Evolutionary conservation across 2,797 vertebrate species (phyloP).

Genomic region (Argentina silus): DNA sequence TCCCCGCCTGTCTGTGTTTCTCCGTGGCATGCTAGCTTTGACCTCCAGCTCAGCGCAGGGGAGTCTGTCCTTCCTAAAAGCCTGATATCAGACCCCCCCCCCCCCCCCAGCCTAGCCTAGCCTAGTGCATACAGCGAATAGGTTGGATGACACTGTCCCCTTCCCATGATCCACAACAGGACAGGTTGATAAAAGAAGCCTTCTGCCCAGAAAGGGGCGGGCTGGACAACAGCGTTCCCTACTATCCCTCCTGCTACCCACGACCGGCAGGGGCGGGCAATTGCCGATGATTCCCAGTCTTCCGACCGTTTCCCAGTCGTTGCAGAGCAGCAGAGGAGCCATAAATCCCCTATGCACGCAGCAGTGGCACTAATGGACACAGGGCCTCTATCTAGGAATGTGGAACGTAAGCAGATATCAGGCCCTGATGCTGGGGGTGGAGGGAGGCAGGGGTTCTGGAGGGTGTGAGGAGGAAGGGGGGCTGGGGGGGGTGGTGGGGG

Average conservation of each 20-base stretch:
- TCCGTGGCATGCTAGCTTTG: slow-evolving; percentile 29
- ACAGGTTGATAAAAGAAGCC: not conserved
- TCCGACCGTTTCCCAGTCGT: not conserved
- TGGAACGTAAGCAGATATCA: slow-evolving; percentile 81
- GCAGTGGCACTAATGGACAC: slow-evolving; percentile 70
- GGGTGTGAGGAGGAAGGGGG: slow-evolving; percentile 43
- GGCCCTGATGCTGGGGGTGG: slow-evolving; percentile 51
- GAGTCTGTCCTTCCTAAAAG: slow-evolving; percentile 34
- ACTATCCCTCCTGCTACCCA: slow-evolving; percentile 18
- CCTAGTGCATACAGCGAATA: slow-evolving; percentile 16
- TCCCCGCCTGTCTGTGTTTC: slow-evolving; percentile 31
- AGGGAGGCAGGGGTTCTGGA: slow-evolving; percentile 18
- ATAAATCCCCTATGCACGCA: slow-evolving; percentile 62
- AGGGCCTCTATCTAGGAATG: slow-evolving; percentile 77
- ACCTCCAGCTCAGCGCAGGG: slow-evolving; percentile 16
- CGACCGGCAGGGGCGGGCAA: not conserved
- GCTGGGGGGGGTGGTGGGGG: slow-evolving; percentile 38
- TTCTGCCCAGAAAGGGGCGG: not conserved
- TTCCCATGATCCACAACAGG: slow-evolving; percentile 19
- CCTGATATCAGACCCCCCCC: slow-evolving; percentile 32
- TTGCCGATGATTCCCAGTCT: slow-evolving; percentile 26
- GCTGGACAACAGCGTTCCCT: slow-evolving; percentile 24
- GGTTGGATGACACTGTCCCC: slow-evolving; percentile 15
- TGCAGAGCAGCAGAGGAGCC: slow-evolving; percentile 21
- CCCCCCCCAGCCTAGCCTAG: slow-evolving; percentile 21